These are phyloP conservation scores for Loriculus beryllinus DNA, from an alignment of 2,797 vertebrate genomes.

Conservation along the genomic window DNA sequence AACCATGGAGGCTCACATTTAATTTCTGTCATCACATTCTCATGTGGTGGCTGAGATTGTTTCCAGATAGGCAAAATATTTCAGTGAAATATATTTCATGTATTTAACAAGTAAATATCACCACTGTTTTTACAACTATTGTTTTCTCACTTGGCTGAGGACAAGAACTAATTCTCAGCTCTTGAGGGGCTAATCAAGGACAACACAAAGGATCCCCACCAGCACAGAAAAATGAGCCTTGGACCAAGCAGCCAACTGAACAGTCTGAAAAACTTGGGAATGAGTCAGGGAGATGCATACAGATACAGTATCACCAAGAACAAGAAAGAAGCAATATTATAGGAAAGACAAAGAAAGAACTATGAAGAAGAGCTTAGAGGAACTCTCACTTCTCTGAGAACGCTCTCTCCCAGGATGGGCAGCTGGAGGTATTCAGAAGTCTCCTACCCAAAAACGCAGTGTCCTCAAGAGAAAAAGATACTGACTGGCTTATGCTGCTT, in stretches of 20 bases:
- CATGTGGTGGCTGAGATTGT: neutral
- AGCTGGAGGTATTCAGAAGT: neutral
- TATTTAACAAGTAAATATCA: neutral
- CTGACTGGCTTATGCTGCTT: neutral
- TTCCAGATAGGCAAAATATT: neutral
- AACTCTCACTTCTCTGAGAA: neutral
- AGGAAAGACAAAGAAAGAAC: neutral
- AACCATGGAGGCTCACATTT: neutral
- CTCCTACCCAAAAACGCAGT: neutral
- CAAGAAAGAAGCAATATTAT: neutral
- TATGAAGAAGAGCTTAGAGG: neutral
- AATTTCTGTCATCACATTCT: neutral
- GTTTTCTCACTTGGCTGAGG: neutral
- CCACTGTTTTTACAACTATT: neutral
- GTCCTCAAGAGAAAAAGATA: neutral
- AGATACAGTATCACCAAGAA: neutral
- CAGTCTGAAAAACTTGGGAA: neutral
- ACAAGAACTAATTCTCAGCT: neutral
- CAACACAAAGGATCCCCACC: too few species aligned
- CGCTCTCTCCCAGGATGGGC: neutral
- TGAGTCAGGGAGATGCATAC: neutral
- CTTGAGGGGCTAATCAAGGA: neutral
- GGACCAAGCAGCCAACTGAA: neutral
- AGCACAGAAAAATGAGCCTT: neutral
- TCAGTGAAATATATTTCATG: neutral